Evolutionary conservation across 2,797 vertebrate species (phyloP).

Genomic region (Channa striata): DNA sequence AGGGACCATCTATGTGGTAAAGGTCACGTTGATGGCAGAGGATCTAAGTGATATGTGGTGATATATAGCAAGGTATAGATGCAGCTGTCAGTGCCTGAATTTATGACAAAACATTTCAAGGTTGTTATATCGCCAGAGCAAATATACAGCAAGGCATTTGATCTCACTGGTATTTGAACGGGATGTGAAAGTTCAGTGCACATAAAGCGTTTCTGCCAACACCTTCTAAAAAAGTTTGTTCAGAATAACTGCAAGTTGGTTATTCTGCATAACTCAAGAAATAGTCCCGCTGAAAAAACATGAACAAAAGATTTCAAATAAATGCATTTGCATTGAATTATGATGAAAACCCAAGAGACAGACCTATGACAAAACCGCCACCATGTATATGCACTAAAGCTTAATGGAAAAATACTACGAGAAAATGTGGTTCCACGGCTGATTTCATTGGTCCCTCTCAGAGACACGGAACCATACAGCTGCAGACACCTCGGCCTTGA

Average conservation of each 20-base stretch:
- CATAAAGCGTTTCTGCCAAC: slow-evolving; percentile 2
- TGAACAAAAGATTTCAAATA: no score
- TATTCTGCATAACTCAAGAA: not conserved
- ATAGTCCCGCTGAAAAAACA: not conserved
- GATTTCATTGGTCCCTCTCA: not conserved
- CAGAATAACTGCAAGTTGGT: not conserved
- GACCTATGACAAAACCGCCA: not conserved
- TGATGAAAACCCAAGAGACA: not conserved
- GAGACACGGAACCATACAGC: slow-evolving; percentile 23
- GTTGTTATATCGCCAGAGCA: slow-evolving; percentile 38
- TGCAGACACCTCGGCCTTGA: slow-evolving; percentile 18
- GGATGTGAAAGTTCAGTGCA: slow-evolving; percentile 31
- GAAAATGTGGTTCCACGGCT: not conserved
- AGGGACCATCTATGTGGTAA: slow-evolving; percentile 72
- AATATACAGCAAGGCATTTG: slow-evolving; percentile 25
- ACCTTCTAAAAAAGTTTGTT: not conserved
- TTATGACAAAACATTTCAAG: slow-evolving; percentile 48
- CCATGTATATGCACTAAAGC: no score
- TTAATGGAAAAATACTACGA: no score
- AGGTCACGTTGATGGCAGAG: slow-evolving; percentile 31
- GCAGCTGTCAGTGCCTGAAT: slow-evolving; percentile 33
- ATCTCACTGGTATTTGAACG: not conserved
- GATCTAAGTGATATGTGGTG: slow-evolving; percentile 36
- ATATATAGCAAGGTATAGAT: slow-evolving; percentile 37
- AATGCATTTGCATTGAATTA: no score